Evolutionary conservation across 2,888 invertebrate species (phyloP), one percentile per base, ranked within the genome.

Genomic region (Drepanosiphum platanoidis): DNA sequence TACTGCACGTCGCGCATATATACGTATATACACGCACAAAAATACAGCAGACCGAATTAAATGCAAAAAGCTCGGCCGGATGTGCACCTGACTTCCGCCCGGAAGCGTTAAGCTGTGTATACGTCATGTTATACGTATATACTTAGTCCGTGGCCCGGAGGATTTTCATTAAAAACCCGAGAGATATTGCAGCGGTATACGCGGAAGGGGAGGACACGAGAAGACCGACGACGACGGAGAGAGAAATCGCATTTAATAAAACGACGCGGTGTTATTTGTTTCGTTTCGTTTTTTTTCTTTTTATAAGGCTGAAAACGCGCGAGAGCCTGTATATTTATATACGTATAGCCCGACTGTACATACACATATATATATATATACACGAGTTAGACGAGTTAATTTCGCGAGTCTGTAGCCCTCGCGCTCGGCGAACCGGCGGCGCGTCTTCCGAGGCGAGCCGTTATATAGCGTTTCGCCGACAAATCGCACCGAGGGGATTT

Each of bases 141-240:
- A 42, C 11, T 1, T 22, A 22, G 18, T 61, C 11, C 61, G 27
- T 27, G 27, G 61, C 22, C 1, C 27, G 27, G 72, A 1, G 79
- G 52, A 68, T 80, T 80, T 80, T 80, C 68, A 80, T 80, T 80
- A 80, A 68, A 80, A 68, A 34, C 42, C 46, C 13, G 5, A 34
- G n/a, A n/a, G n/a, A n/a, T n/a, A n/a, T n/a, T n/a, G n/a, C n/a
- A n/a, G n/a, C n/a, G 39, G 34, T 34, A 34, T 4, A 1, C 9
- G 11, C n/a, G 11, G 7, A 70, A 4, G 32, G 34, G 68, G 22
- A n/a, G 64, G 27, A 27, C 13, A 64, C 27, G 27, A 13, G 8
- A 9, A n/a, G n/a, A n/a, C n/a, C n/a, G n/a, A 13, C 11, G 42
- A 9, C 7, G 1, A 27, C 27, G 64, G 30, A 27, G 13, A 46